Conservation (phyloP, 2,888 invertebrate genomes). For the Lamproptera curius region DNA sequence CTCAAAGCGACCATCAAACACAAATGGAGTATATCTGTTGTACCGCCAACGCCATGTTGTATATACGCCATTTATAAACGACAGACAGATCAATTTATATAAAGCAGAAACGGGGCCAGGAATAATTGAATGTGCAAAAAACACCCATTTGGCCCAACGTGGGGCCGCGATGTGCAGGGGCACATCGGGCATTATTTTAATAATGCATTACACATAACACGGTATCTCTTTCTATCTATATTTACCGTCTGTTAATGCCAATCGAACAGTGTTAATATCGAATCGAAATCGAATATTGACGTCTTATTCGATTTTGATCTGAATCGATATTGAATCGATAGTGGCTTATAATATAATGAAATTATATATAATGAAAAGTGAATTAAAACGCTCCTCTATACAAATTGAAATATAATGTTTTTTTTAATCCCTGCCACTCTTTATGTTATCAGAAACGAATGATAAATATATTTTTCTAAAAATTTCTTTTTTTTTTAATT, state of each 20-base stretch:
- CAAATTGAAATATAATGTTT: too few relatives aligned
- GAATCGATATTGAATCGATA: too few relatives aligned
- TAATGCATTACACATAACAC: slow-evolving; percentile 55
- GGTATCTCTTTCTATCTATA: slow-evolving; percentile 33
- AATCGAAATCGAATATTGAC: too few relatives aligned
- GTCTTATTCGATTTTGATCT: too few relatives aligned
- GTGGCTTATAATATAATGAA: too few relatives aligned
- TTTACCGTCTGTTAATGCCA: slow-evolving; percentile 6
- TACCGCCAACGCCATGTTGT: slow-evolving; percentile 63
- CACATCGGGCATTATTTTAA: slow-evolving; percentile 58
- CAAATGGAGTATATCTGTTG: slow-evolving; percentile 42
- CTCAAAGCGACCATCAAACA: slow-evolving; percentile 46
- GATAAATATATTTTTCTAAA: too few relatives aligned
- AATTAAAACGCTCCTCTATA: too few relatives aligned
- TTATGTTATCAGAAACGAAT: too few relatives aligned
- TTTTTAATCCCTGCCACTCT: too few relatives aligned
- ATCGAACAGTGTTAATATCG: too few relatives aligned
- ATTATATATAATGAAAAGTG: too few relatives aligned
- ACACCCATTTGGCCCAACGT: slow-evolving; percentile 51
- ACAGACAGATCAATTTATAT: slow-evolving; percentile 71
- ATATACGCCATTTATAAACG: slow-evolving; percentile 66
- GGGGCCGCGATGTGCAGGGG: slow-evolving; percentile 35
- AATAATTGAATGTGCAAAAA: slow-evolving; percentile 72
- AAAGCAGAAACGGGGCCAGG: slow-evolving; percentile 57
- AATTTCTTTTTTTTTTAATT: too few relatives aligned